A percentile compares a stretch with the other conserved stretches of the same genome.
phyloP scores from a whole-genome alignment of 2,888 invertebrate species.

The Euzetes globulus region DNA sequence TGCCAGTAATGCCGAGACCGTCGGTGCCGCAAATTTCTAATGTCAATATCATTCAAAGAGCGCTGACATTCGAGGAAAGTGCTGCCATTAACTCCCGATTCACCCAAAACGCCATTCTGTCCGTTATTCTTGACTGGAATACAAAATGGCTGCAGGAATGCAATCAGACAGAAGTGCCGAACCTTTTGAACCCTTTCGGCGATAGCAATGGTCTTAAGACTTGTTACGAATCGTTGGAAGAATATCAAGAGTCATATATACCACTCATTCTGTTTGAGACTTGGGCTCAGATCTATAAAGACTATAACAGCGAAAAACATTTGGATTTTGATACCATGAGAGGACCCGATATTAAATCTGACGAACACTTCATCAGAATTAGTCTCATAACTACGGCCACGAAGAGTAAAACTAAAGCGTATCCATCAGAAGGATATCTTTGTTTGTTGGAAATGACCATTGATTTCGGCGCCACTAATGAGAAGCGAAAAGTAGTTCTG shows the following conservation, averaged over 20 bases:
- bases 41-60: neutral
- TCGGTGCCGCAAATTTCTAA: neutral
- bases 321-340: neutral
- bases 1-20: neutral
- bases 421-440: conserved; percentile 27
- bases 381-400: neutral
- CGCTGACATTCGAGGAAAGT: neutral
- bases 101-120: conserved; percentile 28
- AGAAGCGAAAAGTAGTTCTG: neutral
- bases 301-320: conserved; percentile 38
- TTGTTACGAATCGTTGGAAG: conserved; percentile 53
- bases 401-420: neutral
- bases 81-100: neutral
- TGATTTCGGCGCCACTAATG: neutral
- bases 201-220: neutral
- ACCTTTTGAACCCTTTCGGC: conserved; percentile 15
- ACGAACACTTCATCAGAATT: conserved; percentile 13
- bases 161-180: conserved; percentile 24
- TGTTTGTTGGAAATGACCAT: conserved; percentile 15
- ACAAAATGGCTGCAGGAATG: conserved; percentile 39
- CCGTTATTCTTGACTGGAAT: conserved; percentile 39
- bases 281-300: conserved; percentile 53
- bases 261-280: conserved; percentile 58
- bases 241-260: conserved; percentile 56
- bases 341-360: neutral